These are phyloP conservation scores for Daktulosphaira vitifoliae DNA, from an alignment of 1,140 invertebrate genomes.

Conservation along the genomic window DNA sequence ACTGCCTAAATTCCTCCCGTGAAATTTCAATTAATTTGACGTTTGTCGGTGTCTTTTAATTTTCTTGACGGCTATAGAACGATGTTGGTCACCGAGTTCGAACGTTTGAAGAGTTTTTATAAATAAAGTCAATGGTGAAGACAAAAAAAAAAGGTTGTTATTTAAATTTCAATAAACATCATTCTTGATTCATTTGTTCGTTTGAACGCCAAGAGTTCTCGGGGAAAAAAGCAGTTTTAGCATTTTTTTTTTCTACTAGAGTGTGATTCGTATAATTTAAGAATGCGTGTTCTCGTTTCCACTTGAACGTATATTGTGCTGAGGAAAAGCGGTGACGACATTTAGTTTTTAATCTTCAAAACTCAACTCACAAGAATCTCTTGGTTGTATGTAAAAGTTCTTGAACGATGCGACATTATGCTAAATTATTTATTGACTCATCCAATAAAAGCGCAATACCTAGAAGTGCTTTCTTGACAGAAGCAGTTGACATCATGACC, in stretches of 20 bases:
- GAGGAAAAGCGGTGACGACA: too few relatives aligned
- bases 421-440: conserved; percentile 3
- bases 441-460: conserved; percentile 7
- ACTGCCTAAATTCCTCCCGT: too few relatives aligned
- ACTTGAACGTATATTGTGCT: conserved; percentile 28
- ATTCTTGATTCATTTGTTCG: conserved; percentile 18
- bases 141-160: background rate
- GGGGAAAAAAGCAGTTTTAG: conserved; percentile 20
- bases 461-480: background rate
- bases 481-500: background rate
- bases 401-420: conserved; percentile 7
- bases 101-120: too few relatives aligned
- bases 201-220: conserved; percentile 10
- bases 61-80: conserved; percentile 1
- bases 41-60: conserved; percentile 15
- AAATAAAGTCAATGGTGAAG: background rate
- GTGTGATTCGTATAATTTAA: conserved; percentile 1
- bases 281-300: background rate
- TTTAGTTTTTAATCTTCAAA: conserved; percentile 28
- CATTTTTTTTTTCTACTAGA: background rate
- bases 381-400: conserved; percentile 11
- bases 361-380: conserved; percentile 12
- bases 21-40: conserved; percentile 22
- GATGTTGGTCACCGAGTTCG: too few relatives aligned
- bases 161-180: conserved; percentile 33